A percentile compares a stretch with the other conserved stretches of the same genome.
Evolutionary conservation across 1,140 invertebrate genomes (phyloP).

Genomic region (Cylas formicarius): DNA sequence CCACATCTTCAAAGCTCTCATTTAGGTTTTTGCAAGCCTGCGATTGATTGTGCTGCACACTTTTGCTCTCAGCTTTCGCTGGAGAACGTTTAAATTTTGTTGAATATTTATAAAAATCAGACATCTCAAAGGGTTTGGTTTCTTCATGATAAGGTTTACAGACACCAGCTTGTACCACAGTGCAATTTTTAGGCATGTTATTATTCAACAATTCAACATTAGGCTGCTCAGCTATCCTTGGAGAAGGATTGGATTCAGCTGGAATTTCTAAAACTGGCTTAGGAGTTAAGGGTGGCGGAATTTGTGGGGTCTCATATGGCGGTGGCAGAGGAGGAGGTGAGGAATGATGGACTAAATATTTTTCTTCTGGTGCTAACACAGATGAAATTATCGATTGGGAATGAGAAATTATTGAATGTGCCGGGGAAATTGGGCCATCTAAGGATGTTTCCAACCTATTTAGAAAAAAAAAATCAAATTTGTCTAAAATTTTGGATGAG

Average conservation of each 20-base stretch:
- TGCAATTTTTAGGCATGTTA: slow-evolving; percentile 69
- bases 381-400: slow-evolving; percentile 41
- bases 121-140: slow-evolving; percentile 93
- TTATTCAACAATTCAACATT: slow-evolving; percentile 42
- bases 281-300: slow-evolving; percentile 31
- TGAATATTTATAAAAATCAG: slow-evolving; percentile 96
- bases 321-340: slow-evolving; percentile 13
- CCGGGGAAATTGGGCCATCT: slow-evolving; percentile 42
- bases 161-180: slow-evolving; percentile 76
- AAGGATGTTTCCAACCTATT: slow-evolving; percentile 46
- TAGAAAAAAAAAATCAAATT: slow-evolving; percentile 17
- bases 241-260: slow-evolving; percentile 36
- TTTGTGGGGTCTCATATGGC: slow-evolving; percentile 15
- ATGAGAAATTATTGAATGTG: slow-evolving; percentile 16
- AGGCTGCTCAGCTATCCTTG: slow-evolving; percentile 33
- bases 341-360: slow-evolving; percentile 34
- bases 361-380: slow-evolving; percentile 26
- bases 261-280: slow-evolving; percentile 37
- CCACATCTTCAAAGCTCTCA: slow-evolving; percentile 23
- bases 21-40: slow-evolving; percentile 17
- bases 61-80: slow-evolving; percentile 2
- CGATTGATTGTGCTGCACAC: slow-evolving; percentile 2
- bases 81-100: slow-evolving; percentile 60
- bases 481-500: slow-evolving; percentile 6
- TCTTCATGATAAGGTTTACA: slow-evolving; percentile 89